These are phyloP conservation scores for Chaetura pelagica DNA, from an alignment of 2,113 vertebrate species.

Conservation along the genomic window DNA sequence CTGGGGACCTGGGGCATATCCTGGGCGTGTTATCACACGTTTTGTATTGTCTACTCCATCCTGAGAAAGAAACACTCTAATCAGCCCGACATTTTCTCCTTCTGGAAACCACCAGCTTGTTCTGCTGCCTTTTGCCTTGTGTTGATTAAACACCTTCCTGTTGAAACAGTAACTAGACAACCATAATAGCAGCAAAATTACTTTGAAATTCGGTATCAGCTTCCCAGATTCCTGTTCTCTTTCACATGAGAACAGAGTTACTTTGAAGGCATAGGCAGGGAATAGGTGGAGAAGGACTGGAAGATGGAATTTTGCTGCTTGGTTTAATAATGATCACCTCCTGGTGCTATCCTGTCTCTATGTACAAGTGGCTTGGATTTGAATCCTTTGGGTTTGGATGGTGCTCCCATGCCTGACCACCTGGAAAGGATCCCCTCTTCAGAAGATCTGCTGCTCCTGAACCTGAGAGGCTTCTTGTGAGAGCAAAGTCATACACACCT, in stretches of 20 bases:
- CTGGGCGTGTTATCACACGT: background rate
- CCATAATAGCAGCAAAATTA: background rate
- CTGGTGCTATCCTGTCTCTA: background rate
- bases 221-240: background rate
- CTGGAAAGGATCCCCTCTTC: background rate
- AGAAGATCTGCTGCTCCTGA: background rate
- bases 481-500: background rate
- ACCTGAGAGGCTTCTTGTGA: background rate
- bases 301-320: background rate
- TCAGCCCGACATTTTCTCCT: constrained; percentile 45
- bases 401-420: background rate
- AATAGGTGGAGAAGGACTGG: background rate
- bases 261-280: background rate
- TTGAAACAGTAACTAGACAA: constrained; percentile 56
- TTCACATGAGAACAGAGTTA: background rate
- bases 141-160: constrained; percentile 68
- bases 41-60: constrained; percentile 46
- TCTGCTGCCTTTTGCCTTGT: background rate
- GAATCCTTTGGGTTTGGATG: background rate
- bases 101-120: constrained; percentile 4
- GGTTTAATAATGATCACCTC: background rate
- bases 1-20: constrained; percentile 25
- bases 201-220: background rate
- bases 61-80: constrained; percentile 63
- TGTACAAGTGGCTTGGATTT: background rate